Conservation (phyloP, 2,113 vertebrate species). For the Terrapene triunguis region DNA sequence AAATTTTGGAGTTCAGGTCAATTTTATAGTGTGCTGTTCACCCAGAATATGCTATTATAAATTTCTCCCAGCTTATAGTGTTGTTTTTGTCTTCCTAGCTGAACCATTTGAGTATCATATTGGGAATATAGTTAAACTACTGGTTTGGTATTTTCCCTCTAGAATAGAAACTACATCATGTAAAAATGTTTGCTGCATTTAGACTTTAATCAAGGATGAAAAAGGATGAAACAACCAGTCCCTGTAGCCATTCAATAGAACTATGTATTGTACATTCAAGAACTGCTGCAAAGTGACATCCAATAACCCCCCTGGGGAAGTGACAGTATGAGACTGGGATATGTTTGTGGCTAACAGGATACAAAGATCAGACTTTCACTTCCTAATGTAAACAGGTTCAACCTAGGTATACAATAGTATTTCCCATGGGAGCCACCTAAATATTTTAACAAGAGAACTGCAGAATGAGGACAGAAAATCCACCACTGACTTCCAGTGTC, state of each 20-base stretch:
- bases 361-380: conserved; percentile 69
- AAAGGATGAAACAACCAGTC: conserved; percentile 37
- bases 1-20: not conserved
- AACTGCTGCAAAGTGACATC: conserved; percentile 34
- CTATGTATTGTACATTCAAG: conserved; percentile 38
- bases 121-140: conserved; percentile 31
- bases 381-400: conserved; percentile 76
- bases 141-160: conserved; percentile 13
- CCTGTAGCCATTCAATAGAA: conserved; percentile 2
- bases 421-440: conserved; percentile 60
- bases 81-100: not conserved
- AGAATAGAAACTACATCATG: not conserved
- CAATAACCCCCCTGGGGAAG: conserved; percentile 39
- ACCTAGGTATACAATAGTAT: conserved; percentile 45
- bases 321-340: conserved; percentile 49
- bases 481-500: conserved; percentile 50
- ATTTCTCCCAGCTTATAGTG: not conserved
- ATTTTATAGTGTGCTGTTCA: not conserved
- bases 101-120: not conserved
- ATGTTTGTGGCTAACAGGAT: conserved; percentile 64
- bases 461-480: conserved; percentile 62
- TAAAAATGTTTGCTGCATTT: conserved; percentile 42
- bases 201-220: conserved; percentile 66
- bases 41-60: not conserved
- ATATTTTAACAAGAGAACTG: conserved; percentile 72